Percentiles rank a stretch among this genome's conserved stretches.
Conservation (phyloP, 2,797 vertebrate species). For the Falco peregrinus region DNA sequence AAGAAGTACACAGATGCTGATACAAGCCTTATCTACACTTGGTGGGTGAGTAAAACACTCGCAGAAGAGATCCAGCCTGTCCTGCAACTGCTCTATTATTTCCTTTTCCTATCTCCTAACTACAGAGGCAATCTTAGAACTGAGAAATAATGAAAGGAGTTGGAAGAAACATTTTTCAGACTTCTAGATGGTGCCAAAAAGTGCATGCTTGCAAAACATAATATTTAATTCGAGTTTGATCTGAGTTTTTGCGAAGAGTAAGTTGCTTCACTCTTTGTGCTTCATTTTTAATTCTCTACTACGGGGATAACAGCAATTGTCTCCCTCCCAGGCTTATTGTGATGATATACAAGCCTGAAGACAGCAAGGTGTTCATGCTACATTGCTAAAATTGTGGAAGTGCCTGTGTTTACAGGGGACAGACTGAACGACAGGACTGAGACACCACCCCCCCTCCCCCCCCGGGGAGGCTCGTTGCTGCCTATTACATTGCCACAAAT, state of each 20-base stretch:
- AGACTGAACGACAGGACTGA: rapidly evolving
- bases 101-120: neutral
- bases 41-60: neutral
- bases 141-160: neutral
- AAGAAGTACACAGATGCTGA: neutral
- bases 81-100: neutral
- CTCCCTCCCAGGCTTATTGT: neutral
- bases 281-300: neutral
- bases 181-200: neutral
- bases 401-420: neutral
- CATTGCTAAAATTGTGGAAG: rapidly evolving
- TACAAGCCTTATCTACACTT: neutral
- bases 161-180: neutral
- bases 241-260: neutral
- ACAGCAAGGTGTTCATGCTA: neutral
- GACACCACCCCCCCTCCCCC: neutral
- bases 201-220: neutral
- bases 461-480: neutral
- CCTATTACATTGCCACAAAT: neutral
- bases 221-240: neutral
- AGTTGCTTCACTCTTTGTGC: neutral
- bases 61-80: neutral
- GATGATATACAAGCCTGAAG: neutral
- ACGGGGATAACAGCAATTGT: neutral
- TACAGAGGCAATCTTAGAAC: neutral